phyloP scores from a whole-genome alignment of 2,888 invertebrate species.

The Temnothorax unifasciatus region DNA sequence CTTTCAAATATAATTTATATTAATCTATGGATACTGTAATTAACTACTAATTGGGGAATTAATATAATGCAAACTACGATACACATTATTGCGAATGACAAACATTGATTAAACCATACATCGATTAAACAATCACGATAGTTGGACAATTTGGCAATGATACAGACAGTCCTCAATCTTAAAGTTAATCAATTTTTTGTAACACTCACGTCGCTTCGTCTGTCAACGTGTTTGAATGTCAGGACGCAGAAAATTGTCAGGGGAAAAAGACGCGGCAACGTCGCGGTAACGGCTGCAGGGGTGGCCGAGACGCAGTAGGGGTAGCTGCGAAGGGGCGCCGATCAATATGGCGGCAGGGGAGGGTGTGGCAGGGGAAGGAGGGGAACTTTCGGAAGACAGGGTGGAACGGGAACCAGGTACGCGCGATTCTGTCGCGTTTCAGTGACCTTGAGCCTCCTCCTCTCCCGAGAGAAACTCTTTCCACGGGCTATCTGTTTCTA shows the following conservation, averaged over 20 bases:
- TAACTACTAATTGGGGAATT: constrained; percentile 13
- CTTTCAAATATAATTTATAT: background rate
- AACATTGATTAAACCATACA: too few species aligned
- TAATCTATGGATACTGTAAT: background rate
- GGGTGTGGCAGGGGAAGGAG: constrained; percentile 77
- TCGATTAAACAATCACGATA: background rate
- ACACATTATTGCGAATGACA: background rate
- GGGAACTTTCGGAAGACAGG: constrained; percentile 52
- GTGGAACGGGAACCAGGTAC: constrained; percentile 66
- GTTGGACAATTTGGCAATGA: background rate
- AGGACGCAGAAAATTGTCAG: constrained; percentile 64
- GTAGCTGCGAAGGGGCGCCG: constrained; percentile 75
- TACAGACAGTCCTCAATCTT: background rate
- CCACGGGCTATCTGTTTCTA: background rate
- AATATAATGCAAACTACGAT: background rate
- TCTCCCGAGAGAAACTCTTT: constrained; percentile 39
- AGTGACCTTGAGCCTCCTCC: constrained; percentile 81
- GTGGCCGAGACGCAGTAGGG: constrained; percentile 66
- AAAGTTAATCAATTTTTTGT: background rate
- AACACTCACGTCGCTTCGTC: background rate
- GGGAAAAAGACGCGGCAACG: constrained; percentile 81
- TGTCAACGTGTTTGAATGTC: constrained; percentile 16
- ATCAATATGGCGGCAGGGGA: constrained; percentile 84
- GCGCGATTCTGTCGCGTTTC: constrained; percentile 72
- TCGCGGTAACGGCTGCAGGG: constrained; percentile 67